These are phyloP conservation scores for Poicephalus meyeri DNA, from an alignment of 2,113 vertebrate genomes.

Conservation along the genomic window DNA sequence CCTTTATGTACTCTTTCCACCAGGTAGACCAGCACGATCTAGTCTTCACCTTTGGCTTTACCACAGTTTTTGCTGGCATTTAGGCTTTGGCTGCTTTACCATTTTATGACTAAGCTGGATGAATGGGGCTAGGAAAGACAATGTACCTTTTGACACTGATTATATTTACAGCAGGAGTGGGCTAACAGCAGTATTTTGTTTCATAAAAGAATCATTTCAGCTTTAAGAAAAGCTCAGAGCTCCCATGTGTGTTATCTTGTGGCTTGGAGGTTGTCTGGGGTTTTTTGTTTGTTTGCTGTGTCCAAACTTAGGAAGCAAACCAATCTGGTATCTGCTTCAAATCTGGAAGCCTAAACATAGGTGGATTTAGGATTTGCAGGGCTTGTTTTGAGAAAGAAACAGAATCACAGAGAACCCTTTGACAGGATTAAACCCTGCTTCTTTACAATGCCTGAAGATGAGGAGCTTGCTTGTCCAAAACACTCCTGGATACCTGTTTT, in stretches of 20 bases:
- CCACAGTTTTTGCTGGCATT: neutral
- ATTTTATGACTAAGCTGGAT: neutral
- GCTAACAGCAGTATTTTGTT: neutral
- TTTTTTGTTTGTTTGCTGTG: neutral
- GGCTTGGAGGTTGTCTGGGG: neutral
- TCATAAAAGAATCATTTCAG: constrained; percentile 29
- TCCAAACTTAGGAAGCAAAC: constrained; percentile 1
- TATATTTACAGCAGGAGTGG: neutral
- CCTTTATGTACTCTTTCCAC: neutral
- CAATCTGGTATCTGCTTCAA: constrained; percentile 2
- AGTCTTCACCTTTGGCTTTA: neutral
- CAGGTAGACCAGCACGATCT: neutral
- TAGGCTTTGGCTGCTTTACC: neutral
- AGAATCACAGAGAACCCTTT: neutral
- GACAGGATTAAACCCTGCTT: neutral
- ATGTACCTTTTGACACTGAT: constrained; percentile 9
- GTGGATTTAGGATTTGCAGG: neutral
- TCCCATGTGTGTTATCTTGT: neutral
- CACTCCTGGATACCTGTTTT: neutral
- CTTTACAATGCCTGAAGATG: neutral
- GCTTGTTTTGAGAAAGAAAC: neutral
- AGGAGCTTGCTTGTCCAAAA: neutral
- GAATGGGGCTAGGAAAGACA: neutral
- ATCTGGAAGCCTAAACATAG: neutral
- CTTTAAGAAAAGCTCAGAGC: constrained; percentile 1